Conservation (phyloP, 2,888 invertebrate species). For the Caenorhabditis sp. region DNA sequence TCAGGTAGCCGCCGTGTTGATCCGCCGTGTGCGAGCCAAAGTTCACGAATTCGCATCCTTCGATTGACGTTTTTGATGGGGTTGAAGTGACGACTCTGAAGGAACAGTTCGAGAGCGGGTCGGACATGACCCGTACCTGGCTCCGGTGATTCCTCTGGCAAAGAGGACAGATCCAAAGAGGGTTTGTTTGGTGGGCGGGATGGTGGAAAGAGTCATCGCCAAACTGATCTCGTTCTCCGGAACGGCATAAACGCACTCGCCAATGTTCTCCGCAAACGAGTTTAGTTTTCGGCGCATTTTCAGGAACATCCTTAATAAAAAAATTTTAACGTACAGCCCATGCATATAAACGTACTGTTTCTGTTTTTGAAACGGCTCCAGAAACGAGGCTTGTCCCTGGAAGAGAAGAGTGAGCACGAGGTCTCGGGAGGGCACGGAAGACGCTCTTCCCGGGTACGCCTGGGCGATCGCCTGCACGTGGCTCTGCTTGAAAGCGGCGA, state of each 20-base stretch:
- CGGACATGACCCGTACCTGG: slow-evolving; percentile 45
- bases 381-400: slow-evolving; percentile 61
- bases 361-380: slow-evolving; percentile 58
- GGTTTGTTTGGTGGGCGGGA: slow-evolving; percentile 68
- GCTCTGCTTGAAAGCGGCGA: slow-evolving; percentile 85
- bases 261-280: slow-evolving; percentile 67
- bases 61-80: slow-evolving; percentile 51
- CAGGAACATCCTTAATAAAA: slow-evolving; percentile 62
- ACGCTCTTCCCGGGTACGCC: slow-evolving; percentile 83
- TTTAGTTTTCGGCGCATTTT: slow-evolving; percentile 62
- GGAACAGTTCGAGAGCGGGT: neutral
- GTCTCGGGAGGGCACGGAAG: slow-evolving; percentile 69
- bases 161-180: slow-evolving; percentile 73
- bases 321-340: too few species aligned
- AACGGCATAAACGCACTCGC: slow-evolving; percentile 70
- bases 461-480: slow-evolving; percentile 84
- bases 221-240: slow-evolving; percentile 69
- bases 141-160: slow-evolving; percentile 71
- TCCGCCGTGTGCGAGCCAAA: slow-evolving; percentile 70
- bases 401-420: slow-evolving; percentile 68
- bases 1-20: slow-evolving; percentile 71
- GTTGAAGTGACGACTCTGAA: slow-evolving; percentile 66
- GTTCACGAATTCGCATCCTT: slow-evolving; percentile 68
- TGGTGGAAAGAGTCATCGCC: slow-evolving; percentile 71
- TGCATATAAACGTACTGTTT: slow-evolving; percentile 42